Evolutionary conservation across 2,113 vertebrate genomes (phyloP), one percentile per base, ranked within the genome.

Genomic region (Varanus komodoensis): DNA sequence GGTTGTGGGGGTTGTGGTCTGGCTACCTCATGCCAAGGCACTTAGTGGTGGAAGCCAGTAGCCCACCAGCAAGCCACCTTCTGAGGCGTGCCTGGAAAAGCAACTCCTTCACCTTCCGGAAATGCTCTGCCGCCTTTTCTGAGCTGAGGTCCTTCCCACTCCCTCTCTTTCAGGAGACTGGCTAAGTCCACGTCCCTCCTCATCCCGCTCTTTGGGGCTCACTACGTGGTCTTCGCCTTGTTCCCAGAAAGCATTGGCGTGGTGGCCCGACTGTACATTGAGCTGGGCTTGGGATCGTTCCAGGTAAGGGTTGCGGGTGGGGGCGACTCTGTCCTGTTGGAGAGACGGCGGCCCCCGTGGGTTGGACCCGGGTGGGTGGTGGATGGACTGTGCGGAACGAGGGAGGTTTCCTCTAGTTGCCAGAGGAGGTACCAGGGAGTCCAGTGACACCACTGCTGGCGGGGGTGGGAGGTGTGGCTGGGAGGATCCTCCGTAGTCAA

Each of bases 171-270:
- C 89, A 97, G 97, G 95, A 89, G 96, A 64, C 94, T 97, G 50
- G 95, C 97, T 1, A 97, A 97, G 80, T 97, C 97, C 38, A 97
- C 96, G 0, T 92, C 97, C 0, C 95, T 97, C 2, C 38, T 97
- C 84, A 97, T 97, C 84, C 97, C 96, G 0, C 94, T 97, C 88
- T 97, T 97, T 25, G 97, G 97, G 86, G 96, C 96, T 54, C 96
- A 97, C 90, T 97, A 97, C 48, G 91, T 97, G 0, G 89, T 97
- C 0, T 97, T 97, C 82, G 96, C 96, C 0, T 95, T 97, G 81
- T 97, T 95, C 93, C 96, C 96, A 3, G 96, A 97, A 86, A 95
- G 88, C 89, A 95, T 92, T 3, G 96, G 95, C 1, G 82, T 96
- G 64, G 95, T 95, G 71, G 96, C 93, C 88, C 93, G 96, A 11